Percentiles rank a stretch among this genome's conserved stretches.
Conservation (phyloP, 2,797 vertebrate genomes). For the Ctenopoma multispine region DNA sequence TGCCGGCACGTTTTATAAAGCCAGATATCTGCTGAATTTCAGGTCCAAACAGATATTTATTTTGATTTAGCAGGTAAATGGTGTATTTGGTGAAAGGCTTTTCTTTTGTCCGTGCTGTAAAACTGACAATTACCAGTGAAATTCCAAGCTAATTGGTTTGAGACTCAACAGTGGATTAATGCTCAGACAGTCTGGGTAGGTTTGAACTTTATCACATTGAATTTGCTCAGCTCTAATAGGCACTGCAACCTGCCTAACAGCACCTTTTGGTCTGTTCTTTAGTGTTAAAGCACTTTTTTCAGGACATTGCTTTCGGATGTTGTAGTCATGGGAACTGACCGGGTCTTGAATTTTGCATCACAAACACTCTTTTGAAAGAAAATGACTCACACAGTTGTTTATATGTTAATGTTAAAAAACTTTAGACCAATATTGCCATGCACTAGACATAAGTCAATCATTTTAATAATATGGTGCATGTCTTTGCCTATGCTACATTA, state of each 20-base stretch:
- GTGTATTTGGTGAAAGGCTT: neutral
- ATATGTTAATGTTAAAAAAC: too few relatives aligned
- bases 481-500: too few relatives aligned
- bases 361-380: neutral
- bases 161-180: constrained; percentile 36
- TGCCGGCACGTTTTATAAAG: neutral
- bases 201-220: constrained; percentile 27
- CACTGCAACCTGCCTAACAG: constrained; percentile 19
- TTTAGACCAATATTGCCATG: too few relatives aligned
- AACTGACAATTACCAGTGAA: constrained; percentile 45
- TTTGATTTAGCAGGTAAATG: neutral
- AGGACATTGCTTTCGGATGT: neutral
- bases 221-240: constrained; percentile 31
- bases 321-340: neutral
- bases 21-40: neutral
- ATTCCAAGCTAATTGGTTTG: constrained; percentile 48
- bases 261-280: constrained; percentile 34
- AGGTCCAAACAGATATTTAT: neutral
- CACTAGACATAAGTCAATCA: too few relatives aligned
- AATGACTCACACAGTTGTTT: too few relatives aligned
- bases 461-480: too few relatives aligned
- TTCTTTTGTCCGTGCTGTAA: constrained; percentile 6
- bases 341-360: neutral
- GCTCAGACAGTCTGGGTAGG: constrained; percentile 21
- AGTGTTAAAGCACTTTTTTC: constrained; percentile 10